phyloP scores from a whole-genome alignment of 2,888 invertebrate species.

The Salpingus planirostris region DNA sequence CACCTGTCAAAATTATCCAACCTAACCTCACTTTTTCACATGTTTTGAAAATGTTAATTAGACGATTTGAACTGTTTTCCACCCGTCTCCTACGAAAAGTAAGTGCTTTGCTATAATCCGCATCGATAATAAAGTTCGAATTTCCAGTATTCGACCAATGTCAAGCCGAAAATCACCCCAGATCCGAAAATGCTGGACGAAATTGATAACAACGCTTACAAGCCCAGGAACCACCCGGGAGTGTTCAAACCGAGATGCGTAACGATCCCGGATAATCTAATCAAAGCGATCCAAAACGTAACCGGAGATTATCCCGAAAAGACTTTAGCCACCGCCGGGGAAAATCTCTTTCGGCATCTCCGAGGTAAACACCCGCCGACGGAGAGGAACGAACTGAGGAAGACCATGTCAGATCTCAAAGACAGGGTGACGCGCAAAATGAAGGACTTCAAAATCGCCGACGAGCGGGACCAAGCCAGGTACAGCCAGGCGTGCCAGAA shows the following conservation, averaged over 20 bases:
- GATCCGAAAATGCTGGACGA: conserved; percentile 44
- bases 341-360: conserved; percentile 51
- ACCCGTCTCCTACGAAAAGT: conserved; percentile 1
- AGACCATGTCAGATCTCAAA: conserved; percentile 42
- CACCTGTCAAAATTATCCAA: no score
- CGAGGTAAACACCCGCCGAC: conserved; percentile 54
- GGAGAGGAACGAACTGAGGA: conserved; percentile 47
- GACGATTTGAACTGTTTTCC: neutral
- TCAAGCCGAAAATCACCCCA: conserved; percentile 41
- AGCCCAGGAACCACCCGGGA: conserved; percentile 68
- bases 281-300: conserved; percentile 47
- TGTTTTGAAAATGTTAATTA: neutral
- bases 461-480: conserved; percentile 38
- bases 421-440: conserved; percentile 23
- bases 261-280: conserved; percentile 52
- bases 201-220: conserved; percentile 47
- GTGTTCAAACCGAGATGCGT: conserved; percentile 47
- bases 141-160: conserved; percentile 28
- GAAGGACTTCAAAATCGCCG: conserved; percentile 36
- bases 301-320: conserved; percentile 50
- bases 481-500: conserved; percentile 45
- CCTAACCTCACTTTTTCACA: conserved; percentile 3
- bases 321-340: conserved; percentile 46
- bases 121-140: no score
- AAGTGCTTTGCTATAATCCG: neutral